Evolutionary conservation across 2,888 invertebrate genomes (phyloP).

Genomic region (Monochamus alternatus): DNA sequence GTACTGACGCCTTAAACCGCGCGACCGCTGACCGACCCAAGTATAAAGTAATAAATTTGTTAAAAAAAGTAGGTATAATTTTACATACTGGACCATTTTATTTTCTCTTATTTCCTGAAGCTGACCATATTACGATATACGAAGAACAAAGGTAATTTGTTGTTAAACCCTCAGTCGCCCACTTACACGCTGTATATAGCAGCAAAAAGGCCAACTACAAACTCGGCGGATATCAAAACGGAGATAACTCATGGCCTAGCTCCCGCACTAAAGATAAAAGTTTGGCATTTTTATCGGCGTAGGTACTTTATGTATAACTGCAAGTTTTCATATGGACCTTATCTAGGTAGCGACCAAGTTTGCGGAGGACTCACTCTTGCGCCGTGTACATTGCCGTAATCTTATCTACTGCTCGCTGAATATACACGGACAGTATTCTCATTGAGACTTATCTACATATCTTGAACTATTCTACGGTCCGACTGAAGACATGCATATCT

Average conservation of each 20-base stretch:
- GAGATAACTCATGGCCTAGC: slow-evolving; percentile 5
- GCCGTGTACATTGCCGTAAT: slow-evolving; percentile 28
- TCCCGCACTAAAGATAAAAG: slow-evolving; percentile 35
- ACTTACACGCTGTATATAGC: not conserved
- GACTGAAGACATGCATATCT: slow-evolving; percentile 46
- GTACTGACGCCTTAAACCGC: too few relatives aligned
- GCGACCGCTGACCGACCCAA: too few relatives aligned
- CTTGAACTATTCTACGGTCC: slow-evolving; percentile 45
- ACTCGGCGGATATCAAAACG: slow-evolving; percentile 1
- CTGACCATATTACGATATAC: too few relatives aligned
- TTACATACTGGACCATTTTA: too few relatives aligned
- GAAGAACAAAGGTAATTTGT: too few relatives aligned
- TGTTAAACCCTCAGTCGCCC: not conserved
- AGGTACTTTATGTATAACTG: slow-evolving; percentile 40
- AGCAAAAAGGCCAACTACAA: not conserved
- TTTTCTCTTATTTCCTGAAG: too few relatives aligned
- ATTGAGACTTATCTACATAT: slow-evolving; percentile 46
- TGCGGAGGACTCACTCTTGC: slow-evolving; percentile 35
- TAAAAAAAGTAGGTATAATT: too few relatives aligned
- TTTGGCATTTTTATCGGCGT: slow-evolving; percentile 41
- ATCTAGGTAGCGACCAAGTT: slow-evolving; percentile 41
- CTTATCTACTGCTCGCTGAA: slow-evolving; percentile 40
- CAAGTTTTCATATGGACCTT: slow-evolving; percentile 45
- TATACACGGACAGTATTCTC: slow-evolving; percentile 46
- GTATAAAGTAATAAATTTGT: too few relatives aligned